These are phyloP conservation scores for Parauchenoglanis ngamensis DNA, from an alignment of 2,797 vertebrate genomes.

Conservation along the genomic window DNA sequence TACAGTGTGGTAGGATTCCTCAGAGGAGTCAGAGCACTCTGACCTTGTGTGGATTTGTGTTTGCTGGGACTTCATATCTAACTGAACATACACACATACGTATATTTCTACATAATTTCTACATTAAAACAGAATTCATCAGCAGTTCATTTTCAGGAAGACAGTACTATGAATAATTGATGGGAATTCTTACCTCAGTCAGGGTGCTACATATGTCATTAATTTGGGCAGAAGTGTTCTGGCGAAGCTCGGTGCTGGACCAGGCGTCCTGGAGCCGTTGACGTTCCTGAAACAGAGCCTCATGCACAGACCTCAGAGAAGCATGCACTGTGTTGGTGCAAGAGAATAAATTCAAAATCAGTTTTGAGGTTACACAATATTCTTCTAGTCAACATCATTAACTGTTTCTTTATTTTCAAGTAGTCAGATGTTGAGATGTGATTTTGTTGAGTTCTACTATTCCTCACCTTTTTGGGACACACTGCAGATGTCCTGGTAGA, in stretches of 20 bases:
- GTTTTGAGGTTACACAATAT: background rate
- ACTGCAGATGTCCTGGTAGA: constrained; percentile 88
- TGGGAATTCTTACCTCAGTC: constrained; percentile 62
- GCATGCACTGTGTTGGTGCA: constrained; percentile 65
- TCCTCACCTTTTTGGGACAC: constrained; percentile 84
- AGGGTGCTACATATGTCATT: constrained; percentile 52
- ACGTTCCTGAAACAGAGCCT: constrained; percentile 78
- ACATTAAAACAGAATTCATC: background rate
- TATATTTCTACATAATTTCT: constrained; percentile 34
- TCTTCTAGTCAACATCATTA: constrained; percentile 3
- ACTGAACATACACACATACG: constrained; percentile 63
- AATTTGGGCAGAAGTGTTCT: constrained; percentile 53
- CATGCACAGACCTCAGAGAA: constrained; percentile 83
- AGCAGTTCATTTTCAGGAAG: background rate
- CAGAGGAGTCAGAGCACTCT: constrained; percentile 83
- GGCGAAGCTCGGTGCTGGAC: constrained; percentile 66
- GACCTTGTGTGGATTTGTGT: constrained; percentile 88
- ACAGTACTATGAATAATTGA: background rate
- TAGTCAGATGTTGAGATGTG: background rate
- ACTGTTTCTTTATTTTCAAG: background rate
- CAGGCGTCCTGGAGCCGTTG: constrained; percentile 79
- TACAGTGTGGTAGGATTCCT: constrained; percentile 85
- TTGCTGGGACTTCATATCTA: constrained; percentile 77
- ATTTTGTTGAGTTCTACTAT: background rate
- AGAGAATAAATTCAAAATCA: background rate